phyloP scores from a whole-genome alignment of 2,797 vertebrate genomes.

The Mycteria americana region DNA sequence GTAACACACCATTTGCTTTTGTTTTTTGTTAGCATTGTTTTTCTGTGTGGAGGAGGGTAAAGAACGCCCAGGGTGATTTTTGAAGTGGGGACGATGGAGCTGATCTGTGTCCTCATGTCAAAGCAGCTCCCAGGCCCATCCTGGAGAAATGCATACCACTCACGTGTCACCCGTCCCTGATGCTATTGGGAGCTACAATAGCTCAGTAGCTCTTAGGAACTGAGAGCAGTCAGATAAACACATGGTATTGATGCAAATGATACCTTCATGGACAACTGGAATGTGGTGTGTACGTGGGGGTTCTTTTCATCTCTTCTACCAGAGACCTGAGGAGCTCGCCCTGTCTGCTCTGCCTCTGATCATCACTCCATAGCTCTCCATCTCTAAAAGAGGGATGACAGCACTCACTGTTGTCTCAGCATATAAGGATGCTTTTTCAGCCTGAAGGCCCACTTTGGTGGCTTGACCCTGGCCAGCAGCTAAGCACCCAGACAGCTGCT shows the following conservation, averaged over 20 bases:
- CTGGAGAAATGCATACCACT: not conserved
- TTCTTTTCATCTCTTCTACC: too few species aligned
- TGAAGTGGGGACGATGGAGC: not conserved
- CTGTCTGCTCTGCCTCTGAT: not conserved
- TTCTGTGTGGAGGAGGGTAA: not conserved
- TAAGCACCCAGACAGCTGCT: not conserved
- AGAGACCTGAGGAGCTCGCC: not conserved
- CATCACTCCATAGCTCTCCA: not conserved
- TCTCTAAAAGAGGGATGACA: not conserved
- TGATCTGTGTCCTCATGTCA: not conserved
- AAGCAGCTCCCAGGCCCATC: not conserved
- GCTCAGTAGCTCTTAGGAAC: not conserved
- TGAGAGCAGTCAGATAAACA: not conserved
- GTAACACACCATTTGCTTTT: not conserved
- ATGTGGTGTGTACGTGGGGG: not conserved
- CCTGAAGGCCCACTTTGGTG: not conserved
- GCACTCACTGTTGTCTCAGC: not conserved
- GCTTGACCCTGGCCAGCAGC: not conserved
- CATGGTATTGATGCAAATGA: not conserved
- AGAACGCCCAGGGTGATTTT: not conserved
- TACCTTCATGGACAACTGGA: not conserved
- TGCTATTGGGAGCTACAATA: not conserved
- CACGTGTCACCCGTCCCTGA: fast-evolving
- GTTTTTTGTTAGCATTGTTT: not conserved
- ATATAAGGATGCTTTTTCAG: not conserved